Conservation (phyloP, 2,888 invertebrate genomes). For the Trachelus tabidus region DNA sequence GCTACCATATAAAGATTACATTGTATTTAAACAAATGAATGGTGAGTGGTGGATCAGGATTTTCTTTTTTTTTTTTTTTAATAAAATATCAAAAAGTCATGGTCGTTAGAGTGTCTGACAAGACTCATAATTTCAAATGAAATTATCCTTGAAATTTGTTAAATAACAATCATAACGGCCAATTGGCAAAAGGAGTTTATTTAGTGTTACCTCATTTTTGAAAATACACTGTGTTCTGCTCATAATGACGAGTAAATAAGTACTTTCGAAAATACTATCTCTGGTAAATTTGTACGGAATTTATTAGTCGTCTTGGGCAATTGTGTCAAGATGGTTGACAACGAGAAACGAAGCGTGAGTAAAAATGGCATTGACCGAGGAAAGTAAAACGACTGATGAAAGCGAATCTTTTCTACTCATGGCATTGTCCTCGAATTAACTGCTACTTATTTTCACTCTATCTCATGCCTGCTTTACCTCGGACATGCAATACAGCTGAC, state of each 20-base stretch:
- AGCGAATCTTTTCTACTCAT: slow-evolving; percentile 27
- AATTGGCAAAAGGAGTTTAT: neutral
- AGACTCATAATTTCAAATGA: neutral
- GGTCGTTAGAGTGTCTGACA: neutral
- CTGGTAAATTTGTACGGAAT: neutral
- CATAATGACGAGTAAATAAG: neutral
- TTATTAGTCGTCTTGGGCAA: neutral
- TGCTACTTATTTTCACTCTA: neutral
- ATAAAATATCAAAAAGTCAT: neutral
- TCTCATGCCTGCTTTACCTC: neutral
- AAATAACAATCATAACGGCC: neutral
- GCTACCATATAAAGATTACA: neutral
- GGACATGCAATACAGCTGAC: neutral
- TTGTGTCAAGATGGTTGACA: neutral
- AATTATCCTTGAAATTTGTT: neutral
- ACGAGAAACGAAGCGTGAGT: slow-evolving; percentile 6
- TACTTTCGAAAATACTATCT: neutral
- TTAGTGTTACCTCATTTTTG: neutral
- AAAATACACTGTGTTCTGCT: neutral
- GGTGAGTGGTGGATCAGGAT: neutral
- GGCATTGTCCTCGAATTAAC: neutral
- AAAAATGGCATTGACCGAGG: slow-evolving; percentile 51
- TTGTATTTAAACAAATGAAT: neutral
- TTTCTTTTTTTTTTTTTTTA: neutral
- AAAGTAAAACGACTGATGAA: slow-evolving; percentile 38